Conservation (phyloP, 2,888 invertebrate genomes). For the Spicauda simplicius region DNA sequence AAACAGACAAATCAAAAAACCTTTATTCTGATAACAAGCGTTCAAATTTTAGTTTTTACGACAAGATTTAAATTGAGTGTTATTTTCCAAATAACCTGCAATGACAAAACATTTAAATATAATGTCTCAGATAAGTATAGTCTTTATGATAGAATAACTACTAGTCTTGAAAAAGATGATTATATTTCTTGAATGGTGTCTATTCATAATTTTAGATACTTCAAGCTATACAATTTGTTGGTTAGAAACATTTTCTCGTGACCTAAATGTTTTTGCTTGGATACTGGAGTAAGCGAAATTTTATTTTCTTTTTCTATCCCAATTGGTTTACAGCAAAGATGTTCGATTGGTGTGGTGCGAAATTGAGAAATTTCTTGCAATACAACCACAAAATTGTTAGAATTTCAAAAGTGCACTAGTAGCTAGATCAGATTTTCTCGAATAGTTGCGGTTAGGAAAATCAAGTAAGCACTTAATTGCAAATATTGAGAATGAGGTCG, state of each 20-base stretch:
- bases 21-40: background rate
- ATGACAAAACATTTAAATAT: background rate
- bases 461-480: slow-evolving; percentile 32
- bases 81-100: background rate
- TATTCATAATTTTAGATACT: too few species aligned
- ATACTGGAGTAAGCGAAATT: too few species aligned
- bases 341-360: background rate
- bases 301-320: too few species aligned
- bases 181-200: background rate
- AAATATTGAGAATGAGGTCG: slow-evolving; percentile 37
- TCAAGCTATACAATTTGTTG: too few species aligned
- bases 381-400: background rate
- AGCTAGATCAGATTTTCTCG: slow-evolving; percentile 19
- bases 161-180: background rate
- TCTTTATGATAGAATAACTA: background rate
- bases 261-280: too few species aligned
- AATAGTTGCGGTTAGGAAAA: slow-evolving; percentile 29
- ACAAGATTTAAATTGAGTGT: background rate
- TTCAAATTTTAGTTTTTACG: background rate
- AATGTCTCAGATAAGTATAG: background rate
- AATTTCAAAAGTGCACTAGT: slow-evolving; percentile 9
- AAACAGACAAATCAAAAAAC: background rate
- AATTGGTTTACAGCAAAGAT: background rate
- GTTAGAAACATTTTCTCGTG: too few species aligned
- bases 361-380: background rate